These are phyloP conservation scores for Pampusana beccarii DNA, from an alignment of 2,113 vertebrate species.

Conservation along the genomic window DNA sequence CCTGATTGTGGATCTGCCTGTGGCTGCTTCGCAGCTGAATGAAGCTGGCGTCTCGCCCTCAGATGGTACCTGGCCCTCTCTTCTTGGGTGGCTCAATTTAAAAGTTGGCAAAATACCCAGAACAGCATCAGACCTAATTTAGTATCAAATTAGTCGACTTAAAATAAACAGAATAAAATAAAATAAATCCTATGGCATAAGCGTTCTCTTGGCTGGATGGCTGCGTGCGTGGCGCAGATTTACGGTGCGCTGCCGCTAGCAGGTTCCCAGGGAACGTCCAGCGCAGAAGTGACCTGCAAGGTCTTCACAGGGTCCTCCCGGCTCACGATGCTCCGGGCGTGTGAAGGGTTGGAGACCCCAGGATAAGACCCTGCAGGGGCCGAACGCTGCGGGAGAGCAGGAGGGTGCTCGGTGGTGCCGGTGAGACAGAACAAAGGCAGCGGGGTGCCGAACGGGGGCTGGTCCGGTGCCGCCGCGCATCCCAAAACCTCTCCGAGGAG, in stretches of 20 bases:
- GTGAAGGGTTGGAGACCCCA: background rate
- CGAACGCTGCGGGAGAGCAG: background rate
- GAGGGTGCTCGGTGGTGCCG: background rate
- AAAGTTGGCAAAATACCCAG: constrained; percentile 36
- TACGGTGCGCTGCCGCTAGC: background rate
- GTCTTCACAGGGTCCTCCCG: background rate
- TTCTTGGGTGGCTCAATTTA: constrained; percentile 25
- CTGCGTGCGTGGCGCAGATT: background rate
- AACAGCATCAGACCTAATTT: constrained; percentile 8
- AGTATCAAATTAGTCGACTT: constrained; percentile 19
- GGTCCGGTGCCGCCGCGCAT: background rate
- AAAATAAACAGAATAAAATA: constrained; percentile 49
- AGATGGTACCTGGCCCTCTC: background rate
- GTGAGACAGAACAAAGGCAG: background rate
- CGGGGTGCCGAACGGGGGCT: background rate
- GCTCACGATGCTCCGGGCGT: accelerated
- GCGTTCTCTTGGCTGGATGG: background rate
- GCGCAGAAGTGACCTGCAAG: background rate
- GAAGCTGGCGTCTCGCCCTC: background rate
- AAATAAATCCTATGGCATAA: constrained; percentile 47
- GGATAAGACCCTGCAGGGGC: background rate
- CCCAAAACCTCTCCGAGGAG: background rate
- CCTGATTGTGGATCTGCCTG: background rate
- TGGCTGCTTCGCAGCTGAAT: background rate
- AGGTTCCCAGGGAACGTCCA: background rate